Evolutionary conservation across 2,888 invertebrate genomes (phyloP), one percentile per base, ranked within the genome.

Genomic region (Standfussiana lucernea): DNA sequence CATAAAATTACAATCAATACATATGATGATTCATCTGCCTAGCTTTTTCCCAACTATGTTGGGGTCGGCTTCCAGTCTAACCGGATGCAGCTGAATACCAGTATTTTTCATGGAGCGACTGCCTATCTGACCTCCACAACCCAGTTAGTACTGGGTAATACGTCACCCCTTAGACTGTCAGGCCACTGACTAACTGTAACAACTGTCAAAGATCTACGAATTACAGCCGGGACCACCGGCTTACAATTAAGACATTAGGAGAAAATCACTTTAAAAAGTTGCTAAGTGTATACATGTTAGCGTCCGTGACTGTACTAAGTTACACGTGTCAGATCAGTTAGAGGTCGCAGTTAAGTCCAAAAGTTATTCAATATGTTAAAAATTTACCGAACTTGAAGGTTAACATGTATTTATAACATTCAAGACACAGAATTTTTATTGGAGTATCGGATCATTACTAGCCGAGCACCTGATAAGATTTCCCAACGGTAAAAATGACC

Each of bases 301-400:
- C 18, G 18, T 8, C 18, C 32, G 2, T 32, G 32, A 59, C 59
- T 59, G 59, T 59, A 59, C 59, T 8, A 32, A 32, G 32, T 32
- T 59, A 59, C 59, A 59, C 59, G 59, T 59, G 59, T 32, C 32
- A 4, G 32, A 32, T 32, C 32, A 32, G 59, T 32, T 59, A 59
- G 59, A 59, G 59, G 59, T 28, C 59, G 28, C 59, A 32, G 59
- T 59, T 59, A 59, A 59, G 8, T 59, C 28, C 59, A 62, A 35
- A 35, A 62, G 35, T 35, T 62, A 32, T 62, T 62, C 61, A 62
- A 24, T 62, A 62, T 62, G 59, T 59, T 59, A 59, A 59, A 59
- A 59, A 32, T 59, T 59, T 32, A 32, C 28, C 32, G 59, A 59
- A 18, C 8, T 32, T 32, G 32, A 59, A 59, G 59, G 59, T 59